A percentile compares a stretch with the other conserved stretches of the same genome.
phyloP scores from a whole-genome alignment of 2,797 vertebrate genomes.

The Aratinga solstitialis region DNA sequence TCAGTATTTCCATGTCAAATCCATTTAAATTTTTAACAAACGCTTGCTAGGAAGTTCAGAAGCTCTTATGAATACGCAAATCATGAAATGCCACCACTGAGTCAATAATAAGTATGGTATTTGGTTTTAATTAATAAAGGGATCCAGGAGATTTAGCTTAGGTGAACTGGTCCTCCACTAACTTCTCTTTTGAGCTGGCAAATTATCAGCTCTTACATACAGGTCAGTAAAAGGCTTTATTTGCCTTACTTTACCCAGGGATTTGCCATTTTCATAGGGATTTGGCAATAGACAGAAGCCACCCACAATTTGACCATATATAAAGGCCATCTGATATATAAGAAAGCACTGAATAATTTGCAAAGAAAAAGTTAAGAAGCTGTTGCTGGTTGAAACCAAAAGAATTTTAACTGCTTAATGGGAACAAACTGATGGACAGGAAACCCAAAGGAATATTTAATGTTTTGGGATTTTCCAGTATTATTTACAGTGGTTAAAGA shows the following conservation, averaged over 20 bases:
- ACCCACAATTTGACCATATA: neutral
- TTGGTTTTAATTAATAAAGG: neutral
- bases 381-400: neutral
- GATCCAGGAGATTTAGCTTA: neutral
- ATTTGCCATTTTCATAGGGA: neutral
- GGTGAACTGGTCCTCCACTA: neutral
- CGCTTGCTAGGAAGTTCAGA: neutral
- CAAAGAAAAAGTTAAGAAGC: neutral
- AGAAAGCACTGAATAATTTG: neutral
- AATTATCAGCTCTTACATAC: fast-evolving
- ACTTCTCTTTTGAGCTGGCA: neutral
- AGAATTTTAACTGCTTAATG: neutral
- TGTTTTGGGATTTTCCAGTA: neutral
- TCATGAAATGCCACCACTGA: neutral
- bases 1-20: neutral
- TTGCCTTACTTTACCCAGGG: neutral
- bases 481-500: neutral
- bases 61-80: neutral
- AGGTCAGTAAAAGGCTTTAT: neutral
- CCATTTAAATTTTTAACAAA: neutral
- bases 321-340: neutral
- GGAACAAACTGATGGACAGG: neutral
- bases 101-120: neutral
- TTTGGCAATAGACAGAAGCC: neutral
- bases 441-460: neutral